Evolutionary conservation across 2,888 invertebrate genomes (phyloP).

Genomic region (Chalcosyrphus nemorum): DNA sequence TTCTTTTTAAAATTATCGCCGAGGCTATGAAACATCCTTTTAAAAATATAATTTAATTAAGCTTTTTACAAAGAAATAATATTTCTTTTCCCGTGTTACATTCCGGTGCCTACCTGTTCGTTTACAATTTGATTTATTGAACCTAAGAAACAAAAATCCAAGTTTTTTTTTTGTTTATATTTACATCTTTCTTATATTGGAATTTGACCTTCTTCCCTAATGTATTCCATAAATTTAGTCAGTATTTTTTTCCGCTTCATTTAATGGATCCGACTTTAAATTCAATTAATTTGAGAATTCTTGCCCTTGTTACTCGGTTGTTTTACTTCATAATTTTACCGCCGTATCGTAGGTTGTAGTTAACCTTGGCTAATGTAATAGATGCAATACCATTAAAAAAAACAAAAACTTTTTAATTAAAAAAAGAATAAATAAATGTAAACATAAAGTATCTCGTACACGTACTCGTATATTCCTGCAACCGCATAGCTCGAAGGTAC

Average conservation of each 20-base stretch:
- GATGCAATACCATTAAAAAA: constrained; percentile 17
- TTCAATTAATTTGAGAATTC: constrained; percentile 23
- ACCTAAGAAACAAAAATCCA: background rate
- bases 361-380: constrained; percentile 16
- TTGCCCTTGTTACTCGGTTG: background rate
- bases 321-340: constrained; percentile 3
- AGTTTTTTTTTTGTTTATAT: background rate
- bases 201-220: constrained; percentile 21
- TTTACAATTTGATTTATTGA: background rate
- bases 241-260: background rate
- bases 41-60: background rate
- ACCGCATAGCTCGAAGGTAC: constrained; percentile 1
- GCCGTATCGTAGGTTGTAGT: constrained; percentile 10
- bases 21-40: background rate
- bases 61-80: background rate
- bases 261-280: constrained; percentile 18
- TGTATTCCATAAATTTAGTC: constrained; percentile 28
- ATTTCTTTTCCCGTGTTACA: background rate
- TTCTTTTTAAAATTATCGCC: background rate
- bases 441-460: background rate
- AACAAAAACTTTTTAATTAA: constrained; percentile 25
- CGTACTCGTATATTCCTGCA: no score
- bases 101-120: background rate
- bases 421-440: background rate
- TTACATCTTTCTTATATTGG: background rate